These are phyloP conservation scores for Tanypteryx hageni DNA, from an alignment of 2,888 invertebrate species.

Conservation along the genomic window DNA sequence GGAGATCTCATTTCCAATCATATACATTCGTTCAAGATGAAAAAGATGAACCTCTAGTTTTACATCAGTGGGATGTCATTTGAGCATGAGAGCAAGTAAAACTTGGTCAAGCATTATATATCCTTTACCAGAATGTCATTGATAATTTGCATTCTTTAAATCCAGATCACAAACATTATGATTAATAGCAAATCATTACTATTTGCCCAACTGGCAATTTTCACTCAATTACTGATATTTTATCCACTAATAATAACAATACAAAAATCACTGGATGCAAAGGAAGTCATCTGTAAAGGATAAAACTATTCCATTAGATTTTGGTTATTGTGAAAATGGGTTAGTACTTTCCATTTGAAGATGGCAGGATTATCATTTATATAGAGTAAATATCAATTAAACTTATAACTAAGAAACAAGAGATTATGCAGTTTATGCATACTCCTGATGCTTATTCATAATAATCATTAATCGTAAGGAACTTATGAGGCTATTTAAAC, in stretches of 20 bases:
- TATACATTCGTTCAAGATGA: not conserved
- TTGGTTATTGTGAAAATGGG: not conserved
- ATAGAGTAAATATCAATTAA: not conserved
- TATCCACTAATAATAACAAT: not conserved
- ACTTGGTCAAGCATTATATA: not conserved
- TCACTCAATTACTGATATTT: not conserved
- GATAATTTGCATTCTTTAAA: not conserved
- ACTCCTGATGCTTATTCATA: not conserved
- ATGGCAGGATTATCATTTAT: not conserved
- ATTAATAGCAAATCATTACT: conserved; percentile 18
- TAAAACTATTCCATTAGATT: not conserved
- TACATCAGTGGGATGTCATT: not conserved
- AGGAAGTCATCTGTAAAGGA: not conserved
- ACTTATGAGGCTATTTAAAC: not conserved
- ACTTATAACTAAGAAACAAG: not conserved
- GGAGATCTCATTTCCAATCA: too few species aligned
- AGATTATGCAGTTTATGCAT: not conserved
- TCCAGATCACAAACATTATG: not conserved
- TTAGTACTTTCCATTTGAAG: not conserved
- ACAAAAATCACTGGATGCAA: not conserved
- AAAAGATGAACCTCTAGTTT: not conserved
- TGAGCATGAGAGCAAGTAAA: not conserved
- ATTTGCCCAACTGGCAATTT: not conserved
- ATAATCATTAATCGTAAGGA: not conserved
- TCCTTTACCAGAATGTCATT: not conserved